Evolutionary conservation across 2,113 vertebrate genomes (phyloP).

Genomic region (Scytalopus superciliaris): DNA sequence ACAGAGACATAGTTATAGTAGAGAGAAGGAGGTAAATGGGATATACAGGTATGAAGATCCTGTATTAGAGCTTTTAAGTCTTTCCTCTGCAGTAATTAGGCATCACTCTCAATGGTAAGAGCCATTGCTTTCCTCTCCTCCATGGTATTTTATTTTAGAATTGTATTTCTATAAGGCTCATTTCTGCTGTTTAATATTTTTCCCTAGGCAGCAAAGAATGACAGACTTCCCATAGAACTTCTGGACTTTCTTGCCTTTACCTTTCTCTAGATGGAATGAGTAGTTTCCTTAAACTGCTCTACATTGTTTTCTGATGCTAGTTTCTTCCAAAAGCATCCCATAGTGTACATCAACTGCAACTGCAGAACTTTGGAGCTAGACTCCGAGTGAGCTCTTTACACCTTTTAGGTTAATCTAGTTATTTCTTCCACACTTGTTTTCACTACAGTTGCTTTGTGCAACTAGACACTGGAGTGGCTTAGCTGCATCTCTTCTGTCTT

Average conservation of each 20-base stretch:
- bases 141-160: not conserved
- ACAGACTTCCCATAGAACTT: not conserved
- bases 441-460: not conserved
- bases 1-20: not conserved
- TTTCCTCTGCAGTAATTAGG: not conserved
- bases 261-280: not conserved
- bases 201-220: not conserved
- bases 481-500: not conserved
- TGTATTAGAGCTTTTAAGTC: not conserved
- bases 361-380: not conserved
- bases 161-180: not conserved
- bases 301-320: not conserved
- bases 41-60: not conserved
- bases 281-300: not conserved
- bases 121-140: not conserved
- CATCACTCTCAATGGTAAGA: not conserved
- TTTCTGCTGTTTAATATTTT: not conserved
- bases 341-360: not conserved
- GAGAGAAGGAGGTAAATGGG: not conserved
- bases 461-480: not conserved
- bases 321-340: not conserved
- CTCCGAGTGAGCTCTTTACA: not conserved
- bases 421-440: not conserved
- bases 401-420: not conserved
- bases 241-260: not conserved